Evolutionary conservation across 2,113 vertebrate species (phyloP), one percentile per base, ranked within the genome.

Genomic region (Tympanuchus pallidicinctus): DNA sequence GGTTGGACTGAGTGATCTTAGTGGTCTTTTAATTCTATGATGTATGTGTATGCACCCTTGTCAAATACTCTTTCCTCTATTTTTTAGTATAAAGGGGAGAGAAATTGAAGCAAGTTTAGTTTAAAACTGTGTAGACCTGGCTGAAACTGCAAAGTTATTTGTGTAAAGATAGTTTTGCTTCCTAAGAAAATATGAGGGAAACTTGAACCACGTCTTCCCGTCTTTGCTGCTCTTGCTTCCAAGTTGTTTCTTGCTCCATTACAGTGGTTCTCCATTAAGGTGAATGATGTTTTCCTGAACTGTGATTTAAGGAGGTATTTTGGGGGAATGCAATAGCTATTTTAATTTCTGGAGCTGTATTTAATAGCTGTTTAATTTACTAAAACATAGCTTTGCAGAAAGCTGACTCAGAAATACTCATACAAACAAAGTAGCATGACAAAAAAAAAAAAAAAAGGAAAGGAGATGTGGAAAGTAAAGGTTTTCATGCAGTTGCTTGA

Each of bases 201-300:
- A 86, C 65, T 83, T 94, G 80, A 96, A 81, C 85, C 76, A 32
- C 28, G 65, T 94, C 76, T 96, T 96, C 90, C 89, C 3, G 27
- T 95, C 73, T 83, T 92, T 0, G 0, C 77, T 75, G 76, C 36
- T 93, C 82, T 73, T 15, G 69, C 61, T 97, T 96, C 95, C 96
- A 96, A 95, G 85, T 90, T 94, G 86, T 66, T 97, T 91, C 94
- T 92, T 96, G 93, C 89, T 91, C 47, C 93, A 94, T 96, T 96
- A 82, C 93, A 94, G 84, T 95, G 73, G 42, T 65, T 95, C 76
- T 95, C 76, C 91, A 94, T 96, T 94, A 95, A 91, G 79, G 87
- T 91, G 85, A 95, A 80, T 81, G 79, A 95, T 96, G 95, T 92
- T 94, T 97, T 96, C 94, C 96, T 96, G 94, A 89, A 89, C 38